Evolutionary conservation across 2,113 vertebrate species (phyloP).

Genomic region (Osmerus eperlanus): DNA sequence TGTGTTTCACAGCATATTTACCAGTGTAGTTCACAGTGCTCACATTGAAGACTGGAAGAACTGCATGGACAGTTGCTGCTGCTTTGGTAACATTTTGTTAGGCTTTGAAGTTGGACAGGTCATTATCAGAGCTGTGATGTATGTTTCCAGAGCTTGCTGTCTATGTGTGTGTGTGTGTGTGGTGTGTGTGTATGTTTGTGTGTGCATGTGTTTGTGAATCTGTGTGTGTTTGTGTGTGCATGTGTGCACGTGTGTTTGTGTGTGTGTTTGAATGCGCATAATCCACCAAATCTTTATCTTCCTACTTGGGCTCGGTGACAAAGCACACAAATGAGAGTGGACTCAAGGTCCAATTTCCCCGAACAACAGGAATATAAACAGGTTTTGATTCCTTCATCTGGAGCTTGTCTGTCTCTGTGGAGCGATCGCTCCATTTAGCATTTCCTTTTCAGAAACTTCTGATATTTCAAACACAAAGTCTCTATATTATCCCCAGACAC

Average conservation of each 20-base stretch:
- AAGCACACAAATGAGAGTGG: not conserved
- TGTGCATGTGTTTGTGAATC: not conserved
- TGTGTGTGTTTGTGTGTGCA: not conserved
- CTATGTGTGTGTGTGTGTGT: constrained; percentile 2
- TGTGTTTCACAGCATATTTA: not conserved
- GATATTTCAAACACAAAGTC: too few relatives aligned
- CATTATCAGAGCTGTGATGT: constrained; percentile 27
- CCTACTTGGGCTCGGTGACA: not conserved
- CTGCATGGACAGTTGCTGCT: not conserved
- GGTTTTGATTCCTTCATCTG: not conserved
- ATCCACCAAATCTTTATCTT: too few relatives aligned
- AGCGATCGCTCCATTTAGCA: too few relatives aligned
- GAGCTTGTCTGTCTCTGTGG: too few relatives aligned
- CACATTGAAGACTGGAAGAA: not conserved
- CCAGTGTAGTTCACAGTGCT: not conserved
- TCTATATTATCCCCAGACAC: too few relatives aligned
- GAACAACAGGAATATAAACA: not conserved
- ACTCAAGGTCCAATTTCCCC: not conserved
- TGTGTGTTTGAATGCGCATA: not conserved
- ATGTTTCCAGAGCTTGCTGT: not conserved
- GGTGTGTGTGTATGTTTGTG: not conserved
- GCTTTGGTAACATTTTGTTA: constrained; percentile 35
- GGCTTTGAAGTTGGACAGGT: constrained; percentile 47
- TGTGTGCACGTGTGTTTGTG: not conserved
- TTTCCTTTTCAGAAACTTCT: too few relatives aligned